Evolutionary conservation across 1,140 invertebrate genomes (phyloP).

Genomic region (Drosophila sproati): DNA sequence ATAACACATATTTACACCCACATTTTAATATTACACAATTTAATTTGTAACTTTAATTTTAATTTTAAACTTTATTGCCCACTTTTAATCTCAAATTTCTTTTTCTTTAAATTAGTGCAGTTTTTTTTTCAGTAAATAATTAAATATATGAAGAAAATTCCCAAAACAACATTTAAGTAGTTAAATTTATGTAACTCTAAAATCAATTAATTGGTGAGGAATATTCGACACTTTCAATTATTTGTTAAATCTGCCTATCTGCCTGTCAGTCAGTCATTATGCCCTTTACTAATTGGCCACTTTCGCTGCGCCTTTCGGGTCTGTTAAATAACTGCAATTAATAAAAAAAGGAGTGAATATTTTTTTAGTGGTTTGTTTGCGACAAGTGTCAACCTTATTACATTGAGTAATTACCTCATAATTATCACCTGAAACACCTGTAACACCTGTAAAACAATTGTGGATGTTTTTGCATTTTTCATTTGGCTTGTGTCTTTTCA

Average conservation of each 20-base stretch:
- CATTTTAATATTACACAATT: too few relatives aligned
- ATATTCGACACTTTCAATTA: background rate
- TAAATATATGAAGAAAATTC: background rate
- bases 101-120: too few relatives aligned
- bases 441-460: conserved; percentile 59
- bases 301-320: background rate
- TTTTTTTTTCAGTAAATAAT: too few relatives aligned
- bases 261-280: background rate
- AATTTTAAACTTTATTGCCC: too few relatives aligned
- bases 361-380: conserved; percentile 28
- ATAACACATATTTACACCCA: too few relatives aligned
- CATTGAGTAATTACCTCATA: conserved; percentile 46
- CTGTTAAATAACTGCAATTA: conserved; percentile 12
- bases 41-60: too few relatives aligned
- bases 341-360: conserved; percentile 4
- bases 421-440: conserved; percentile 57
- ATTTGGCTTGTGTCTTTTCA: background rate
- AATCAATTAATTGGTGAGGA: background rate
- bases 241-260: background rate
- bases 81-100: too few relatives aligned
- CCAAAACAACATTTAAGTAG: background rate
- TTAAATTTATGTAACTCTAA: background rate
- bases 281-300: background rate
- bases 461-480: conserved; percentile 1
- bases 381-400: conserved; percentile 50